Conservation (phyloP, 2,888 invertebrate genomes). For the Polymixis flavicincta region DNA sequence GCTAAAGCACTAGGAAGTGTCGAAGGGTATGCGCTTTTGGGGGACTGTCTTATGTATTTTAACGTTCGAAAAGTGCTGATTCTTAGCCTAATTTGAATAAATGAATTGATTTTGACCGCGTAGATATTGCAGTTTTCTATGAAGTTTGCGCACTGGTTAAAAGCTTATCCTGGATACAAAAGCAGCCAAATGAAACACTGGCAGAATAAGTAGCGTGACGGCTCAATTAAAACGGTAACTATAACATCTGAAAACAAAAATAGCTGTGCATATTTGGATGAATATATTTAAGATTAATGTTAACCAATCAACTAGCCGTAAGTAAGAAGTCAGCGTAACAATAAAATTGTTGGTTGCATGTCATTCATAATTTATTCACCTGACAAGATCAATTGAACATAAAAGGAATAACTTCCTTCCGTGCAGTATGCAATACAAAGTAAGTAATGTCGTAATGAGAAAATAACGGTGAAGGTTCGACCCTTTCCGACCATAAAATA, state of each 20-base stretch:
- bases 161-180: not conserved
- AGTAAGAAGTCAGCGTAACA: not conserved
- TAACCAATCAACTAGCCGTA: not conserved
- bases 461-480: slow-evolving; percentile 41
- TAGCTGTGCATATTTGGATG: not conserved
- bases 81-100: no score
- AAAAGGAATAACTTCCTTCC: slow-evolving; percentile 55
- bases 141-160: no score
- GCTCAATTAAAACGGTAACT: not conserved
- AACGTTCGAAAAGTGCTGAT: no score
- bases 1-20: no score
- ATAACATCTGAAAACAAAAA: not conserved
- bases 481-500: slow-evolving; percentile 41
- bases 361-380: slow-evolving; percentile 18
- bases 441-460: slow-evolving; percentile 16
- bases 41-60: no score
- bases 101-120: no score
- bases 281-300: not conserved
- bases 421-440: slow-evolving; percentile 22
- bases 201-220: not conserved
- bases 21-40: no score
- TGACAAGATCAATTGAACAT: slow-evolving; percentile 17
- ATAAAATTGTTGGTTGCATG: not conserved
- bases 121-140: no score
- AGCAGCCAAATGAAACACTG: not conserved